These are phyloP conservation scores for Craseonycteris thonglongyai DNA, from an alignment of 2,113 vertebrate genomes.

Conservation along the genomic window DNA sequence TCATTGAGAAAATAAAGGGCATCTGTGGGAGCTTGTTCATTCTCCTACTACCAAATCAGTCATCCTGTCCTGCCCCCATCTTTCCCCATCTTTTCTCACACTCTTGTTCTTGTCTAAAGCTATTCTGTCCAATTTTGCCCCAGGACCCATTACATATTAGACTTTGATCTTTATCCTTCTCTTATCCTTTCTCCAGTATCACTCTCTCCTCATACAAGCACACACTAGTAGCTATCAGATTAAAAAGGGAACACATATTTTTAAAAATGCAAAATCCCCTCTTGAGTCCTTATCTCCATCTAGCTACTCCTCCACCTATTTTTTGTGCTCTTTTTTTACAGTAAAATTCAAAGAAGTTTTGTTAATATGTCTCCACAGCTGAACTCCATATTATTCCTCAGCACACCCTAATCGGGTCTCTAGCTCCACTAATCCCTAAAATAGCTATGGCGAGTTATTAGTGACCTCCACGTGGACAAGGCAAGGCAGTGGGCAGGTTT, in stretches of 20 bases:
- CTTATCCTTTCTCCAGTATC: background rate
- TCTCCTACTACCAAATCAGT: background rate
- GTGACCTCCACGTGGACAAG: background rate
- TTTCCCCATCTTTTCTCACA: background rate
- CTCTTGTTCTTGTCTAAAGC: background rate
- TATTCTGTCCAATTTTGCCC: background rate
- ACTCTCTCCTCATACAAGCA: no score
- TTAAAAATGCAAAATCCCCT: background rate
- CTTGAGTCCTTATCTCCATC: background rate
- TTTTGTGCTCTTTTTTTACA: background rate
- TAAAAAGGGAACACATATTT: background rate
- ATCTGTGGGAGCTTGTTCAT: background rate
- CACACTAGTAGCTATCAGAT: background rate
- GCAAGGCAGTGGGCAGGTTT: background rate
- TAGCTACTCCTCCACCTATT: background rate
- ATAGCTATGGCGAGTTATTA: background rate
- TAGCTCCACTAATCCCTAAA: background rate
- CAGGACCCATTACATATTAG: background rate
- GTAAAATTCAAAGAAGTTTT: background rate
- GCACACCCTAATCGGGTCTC: background rate
- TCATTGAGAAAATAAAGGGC: background rate
- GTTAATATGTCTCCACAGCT: background rate
- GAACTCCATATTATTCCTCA: background rate
- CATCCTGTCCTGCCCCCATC: no score
- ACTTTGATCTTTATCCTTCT: background rate